Evolutionary conservation across 2,888 invertebrate genomes (phyloP).

Genomic region (Shargacucullia verbasci): DNA sequence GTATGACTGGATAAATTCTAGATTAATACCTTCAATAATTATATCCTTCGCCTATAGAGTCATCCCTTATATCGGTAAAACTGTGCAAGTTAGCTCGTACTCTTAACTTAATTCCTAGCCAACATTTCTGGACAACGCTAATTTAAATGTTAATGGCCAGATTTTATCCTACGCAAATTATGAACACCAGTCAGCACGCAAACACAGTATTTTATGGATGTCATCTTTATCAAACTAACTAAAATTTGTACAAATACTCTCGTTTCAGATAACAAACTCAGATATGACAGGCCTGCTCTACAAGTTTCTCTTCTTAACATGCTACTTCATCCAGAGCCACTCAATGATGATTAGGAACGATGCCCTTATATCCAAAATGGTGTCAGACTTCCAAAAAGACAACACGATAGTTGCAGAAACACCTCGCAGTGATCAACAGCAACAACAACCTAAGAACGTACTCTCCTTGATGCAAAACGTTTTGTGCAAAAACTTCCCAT

Average conservation of each 20-base stretch:
- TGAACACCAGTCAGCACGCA: no score
- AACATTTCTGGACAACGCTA: no score
- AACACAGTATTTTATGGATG: no score
- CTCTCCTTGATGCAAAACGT: conserved; percentile 77
- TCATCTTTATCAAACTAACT: background rate
- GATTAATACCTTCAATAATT: no score
- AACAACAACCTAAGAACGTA: conserved; percentile 57
- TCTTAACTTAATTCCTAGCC: no score
- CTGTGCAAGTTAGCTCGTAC: no score
- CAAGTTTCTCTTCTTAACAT: conserved; percentile 41
- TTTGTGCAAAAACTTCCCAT: conserved; percentile 79
- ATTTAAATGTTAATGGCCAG: no score
- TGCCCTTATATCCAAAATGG: conserved; percentile 80
- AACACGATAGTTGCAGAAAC: conserved; percentile 33
- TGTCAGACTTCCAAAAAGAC: conserved; percentile 79
- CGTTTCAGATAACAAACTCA: conserved; percentile 33
- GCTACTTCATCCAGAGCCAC: conserved; percentile 41
- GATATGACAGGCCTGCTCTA: conserved; percentile 27
- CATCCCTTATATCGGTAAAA: no score
- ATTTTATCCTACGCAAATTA: no score
- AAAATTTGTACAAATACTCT: background rate
- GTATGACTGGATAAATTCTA: no score
- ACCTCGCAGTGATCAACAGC: conserved; percentile 24
- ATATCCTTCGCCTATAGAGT: no score
- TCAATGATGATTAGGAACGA: conserved; percentile 79